Evolutionary conservation across 1,140 invertebrate species (phyloP), one percentile per base, ranked within the genome.

Genomic region (Brachionus angularis): DNA sequence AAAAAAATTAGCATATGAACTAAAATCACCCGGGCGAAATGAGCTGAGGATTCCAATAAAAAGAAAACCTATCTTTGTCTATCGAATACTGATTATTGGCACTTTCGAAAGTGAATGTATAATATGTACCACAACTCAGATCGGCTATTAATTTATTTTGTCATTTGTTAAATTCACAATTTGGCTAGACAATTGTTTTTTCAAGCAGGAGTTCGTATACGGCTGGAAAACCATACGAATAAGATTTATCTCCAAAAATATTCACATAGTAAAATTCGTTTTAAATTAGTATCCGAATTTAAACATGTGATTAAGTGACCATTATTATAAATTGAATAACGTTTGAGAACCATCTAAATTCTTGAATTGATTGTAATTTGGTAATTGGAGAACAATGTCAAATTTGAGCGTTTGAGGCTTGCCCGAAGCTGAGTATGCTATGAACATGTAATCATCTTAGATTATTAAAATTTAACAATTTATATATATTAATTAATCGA

Each of bases 211-310:
- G 21, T 12, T 18, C 61, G 25, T 2, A 46, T 7, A 8, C 61
- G 34, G n/a, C n/a, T n/a, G n/a, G n/a, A 5, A 46, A 14, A 31
- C 36, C 33, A 12, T 42, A 46, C 36, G 46, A 34, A 23, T 31
- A 64, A 25, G 23, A 21, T 27, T 27, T n/a, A 42, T 64, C 61
- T 10, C 61, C 61, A 7, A 44, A 46, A 64, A 64, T 23, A 18
- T 2, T 23, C 23, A 33, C 61, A 64, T 44, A 64, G 39, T n/a
- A 64, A 39, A 31, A 64, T 64, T 27, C n/a, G 39, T 64, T 64
- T 64, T 2, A 44, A 21, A 25, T 44, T 25, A 8, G 16, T 14
- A 27, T 33, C 16, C 2, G 29, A 4, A 31, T 64, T 23, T 4
- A 64, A 39, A 23, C 61, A 64, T 14, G 33, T 23, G 29, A 23